These are phyloP conservation scores for Siniperca undulata DNA, from an alignment of 2,797 vertebrate species.

Conservation along the genomic window DNA sequence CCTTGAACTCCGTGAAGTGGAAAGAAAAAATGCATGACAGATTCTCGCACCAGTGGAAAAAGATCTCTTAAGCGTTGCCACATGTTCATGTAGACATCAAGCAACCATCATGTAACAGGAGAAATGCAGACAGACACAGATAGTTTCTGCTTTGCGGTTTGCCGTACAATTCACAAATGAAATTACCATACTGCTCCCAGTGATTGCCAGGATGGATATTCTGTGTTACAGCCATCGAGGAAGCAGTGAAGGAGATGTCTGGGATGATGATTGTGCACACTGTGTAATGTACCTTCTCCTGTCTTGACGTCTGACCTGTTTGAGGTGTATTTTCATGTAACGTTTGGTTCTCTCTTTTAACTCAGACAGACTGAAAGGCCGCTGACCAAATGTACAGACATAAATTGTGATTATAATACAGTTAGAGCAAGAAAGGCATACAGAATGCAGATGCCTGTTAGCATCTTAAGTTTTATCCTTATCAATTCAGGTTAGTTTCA, in stretches of 20 bases:
- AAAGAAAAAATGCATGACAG: slow-evolving; percentile 68
- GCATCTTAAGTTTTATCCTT: background rate
- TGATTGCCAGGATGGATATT: slow-evolving; percentile 56
- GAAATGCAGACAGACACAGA: slow-evolving; percentile 69
- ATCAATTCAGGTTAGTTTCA: background rate
- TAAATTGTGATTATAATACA: background rate
- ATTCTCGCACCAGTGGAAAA: slow-evolving; percentile 77
- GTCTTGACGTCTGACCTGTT: slow-evolving; percentile 17
- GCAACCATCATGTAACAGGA: slow-evolving; percentile 71
- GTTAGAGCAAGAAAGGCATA: background rate
- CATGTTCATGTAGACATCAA: slow-evolving; percentile 78
- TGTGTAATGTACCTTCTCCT: slow-evolving; percentile 13
- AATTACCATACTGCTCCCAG: slow-evolving; percentile 59
- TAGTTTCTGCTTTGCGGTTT: slow-evolving; percentile 66
- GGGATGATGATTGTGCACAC: slow-evolving; percentile 23
- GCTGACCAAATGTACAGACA: background rate
- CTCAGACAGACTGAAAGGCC: background rate
- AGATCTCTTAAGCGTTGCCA: slow-evolving; percentile 80
- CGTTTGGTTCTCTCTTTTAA: background rate
- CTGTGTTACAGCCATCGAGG: slow-evolving; percentile 37
- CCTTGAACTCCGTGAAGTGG: slow-evolving; percentile 64
- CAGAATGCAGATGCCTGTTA: background rate
- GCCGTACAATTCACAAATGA: slow-evolving; percentile 70
- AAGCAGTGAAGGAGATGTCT: slow-evolving; percentile 29
- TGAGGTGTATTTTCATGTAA: slow-evolving; percentile 14